Evolutionary conservation across 2,888 invertebrate genomes (phyloP).

Genomic region (Arge pagana): DNA sequence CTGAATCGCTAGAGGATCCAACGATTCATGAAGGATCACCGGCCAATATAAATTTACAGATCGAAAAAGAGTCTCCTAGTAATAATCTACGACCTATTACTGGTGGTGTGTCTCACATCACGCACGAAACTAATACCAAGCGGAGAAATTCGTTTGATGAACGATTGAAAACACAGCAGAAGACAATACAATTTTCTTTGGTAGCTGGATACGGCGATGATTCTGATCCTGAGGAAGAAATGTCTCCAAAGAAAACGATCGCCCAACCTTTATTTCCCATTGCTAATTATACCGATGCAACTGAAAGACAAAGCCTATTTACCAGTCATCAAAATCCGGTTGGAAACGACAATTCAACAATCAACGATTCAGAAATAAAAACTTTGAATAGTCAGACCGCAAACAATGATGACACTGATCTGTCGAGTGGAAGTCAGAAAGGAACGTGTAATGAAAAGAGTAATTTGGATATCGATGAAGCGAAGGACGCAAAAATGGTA

Average conservation of each 20-base stretch:
- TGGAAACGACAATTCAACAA: background rate
- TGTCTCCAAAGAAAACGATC: constrained; percentile 34
- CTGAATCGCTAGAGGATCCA: constrained; percentile 45
- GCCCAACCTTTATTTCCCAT: constrained; percentile 60
- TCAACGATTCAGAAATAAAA: background rate
- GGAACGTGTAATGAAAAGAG: background rate
- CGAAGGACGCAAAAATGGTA: constrained; percentile 14
- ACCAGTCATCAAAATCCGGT: background rate
- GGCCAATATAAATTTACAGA: constrained; percentile 2
- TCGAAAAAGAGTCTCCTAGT: constrained; percentile 1
- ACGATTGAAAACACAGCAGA: constrained; percentile 25
- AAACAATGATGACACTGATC: background rate
- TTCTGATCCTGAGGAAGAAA: constrained; percentile 58
- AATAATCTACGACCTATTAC: background rate
- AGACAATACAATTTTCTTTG: constrained; percentile 54
- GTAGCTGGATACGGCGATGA: constrained; percentile 65
- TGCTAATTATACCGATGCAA: constrained; percentile 44
- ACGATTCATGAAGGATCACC: constrained; percentile 17
- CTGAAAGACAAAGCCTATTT: background rate
- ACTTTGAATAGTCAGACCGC: no score
- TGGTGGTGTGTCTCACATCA: background rate
- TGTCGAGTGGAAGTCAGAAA: background rate
- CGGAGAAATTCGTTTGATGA: background rate
- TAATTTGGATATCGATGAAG: constrained; percentile 26
- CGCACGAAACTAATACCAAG: background rate